A percentile compares a stretch with the other conserved stretches of the same genome.
These are phyloP conservation scores for Eupithecia inturbata DNA, from an alignment of 2,888 invertebrate genomes.

Conservation along the genomic window DNA sequence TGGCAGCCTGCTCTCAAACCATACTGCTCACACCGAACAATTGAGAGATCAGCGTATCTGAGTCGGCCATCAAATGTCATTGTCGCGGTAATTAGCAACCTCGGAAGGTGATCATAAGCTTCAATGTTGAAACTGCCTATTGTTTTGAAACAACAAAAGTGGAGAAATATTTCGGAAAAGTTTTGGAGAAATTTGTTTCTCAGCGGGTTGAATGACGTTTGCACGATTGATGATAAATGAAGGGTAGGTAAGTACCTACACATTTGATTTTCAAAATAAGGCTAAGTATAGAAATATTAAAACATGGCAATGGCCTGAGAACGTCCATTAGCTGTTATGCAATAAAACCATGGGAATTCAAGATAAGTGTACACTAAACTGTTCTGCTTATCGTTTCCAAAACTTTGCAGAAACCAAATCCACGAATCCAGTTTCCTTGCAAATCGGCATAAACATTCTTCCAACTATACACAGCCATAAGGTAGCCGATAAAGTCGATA, in stretches of 20 bases:
- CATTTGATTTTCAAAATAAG: conserved; percentile 20
- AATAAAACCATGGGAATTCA: conserved; percentile 11
- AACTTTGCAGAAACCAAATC: not conserved
- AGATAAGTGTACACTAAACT: not conserved
- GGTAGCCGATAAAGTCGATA: conserved; percentile 27
- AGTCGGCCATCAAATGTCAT: conserved; percentile 72
- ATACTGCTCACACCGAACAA: conserved; percentile 68
- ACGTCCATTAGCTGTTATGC: not conserved
- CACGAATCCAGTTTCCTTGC: conserved; percentile 14
- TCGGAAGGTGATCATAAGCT: conserved; percentile 35
- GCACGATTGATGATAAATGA: conserved; percentile 6
- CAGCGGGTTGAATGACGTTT: conserved; percentile 14
- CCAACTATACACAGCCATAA: conserved; percentile 16
- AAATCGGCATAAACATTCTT: conserved; percentile 6
- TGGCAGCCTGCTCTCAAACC: conserved; percentile 53
- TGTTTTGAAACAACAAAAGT: conserved; percentile 19
- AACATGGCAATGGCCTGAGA: not conserved
- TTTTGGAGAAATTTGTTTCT: conserved; percentile 19
- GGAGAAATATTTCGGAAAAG: conserved; percentile 19
- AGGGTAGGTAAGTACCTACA: not conserved
- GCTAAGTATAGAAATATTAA: conserved; percentile 6
- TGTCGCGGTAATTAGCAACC: conserved; percentile 65
- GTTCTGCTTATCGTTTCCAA: not conserved
- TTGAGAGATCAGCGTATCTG: conserved; percentile 72
- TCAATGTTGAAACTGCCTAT: conserved; percentile 29